Base-by-base conservation (phyloP, 1,140 invertebrate genomes). In the Campoletis sonorensis region DNA sequence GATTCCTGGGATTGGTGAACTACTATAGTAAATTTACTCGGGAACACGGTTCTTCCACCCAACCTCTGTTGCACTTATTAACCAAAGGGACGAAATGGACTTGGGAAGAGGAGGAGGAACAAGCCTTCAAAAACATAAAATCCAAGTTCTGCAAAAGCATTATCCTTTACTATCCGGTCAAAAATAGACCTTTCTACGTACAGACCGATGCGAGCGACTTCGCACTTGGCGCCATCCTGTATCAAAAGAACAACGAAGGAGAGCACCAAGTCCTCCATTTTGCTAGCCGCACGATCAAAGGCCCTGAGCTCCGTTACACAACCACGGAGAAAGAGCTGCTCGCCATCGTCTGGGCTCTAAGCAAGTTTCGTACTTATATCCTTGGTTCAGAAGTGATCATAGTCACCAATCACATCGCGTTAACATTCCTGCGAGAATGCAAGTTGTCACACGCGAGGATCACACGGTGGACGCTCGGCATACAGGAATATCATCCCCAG, bases 381-480 rank as follows among this genome's bases (percentile, higher is more conserved):
- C 4, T 51, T 0, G 71, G 71, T 4, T 21, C 26, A 7, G n/a
- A 51, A 16, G 27, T 73, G 0, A 51, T n/a, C 8, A 73, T 73
- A 10, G 23, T 51, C 5, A 51, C 76, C 1, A 26, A 67, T 11
- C 64, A 67, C 18, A 26, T 26, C 1, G 64, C 64, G 0, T 27
- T 67, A 13, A 67, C 64, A 13, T 67, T 67, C 16, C 64, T 67
- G 0, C 30, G 30, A 13, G 10, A 67, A 13, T 67, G 64, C 23
- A 67, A 18, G 15, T 11, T 67, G 10, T 1, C 64, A 13, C 64
- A 67, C 11, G 64, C 64, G 1, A 30, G 88, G 4, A 33, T 90
- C 5, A 86, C 84, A 4, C 51, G 87, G 16, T 89, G 88, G 87
- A 86, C 87, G 1, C 64, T 90, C 16, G 77, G 82, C 37, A 40